These are phyloP conservation scores for Halesus radiatus DNA, from an alignment of 1,140 invertebrate species.

Conservation along the genomic window DNA sequence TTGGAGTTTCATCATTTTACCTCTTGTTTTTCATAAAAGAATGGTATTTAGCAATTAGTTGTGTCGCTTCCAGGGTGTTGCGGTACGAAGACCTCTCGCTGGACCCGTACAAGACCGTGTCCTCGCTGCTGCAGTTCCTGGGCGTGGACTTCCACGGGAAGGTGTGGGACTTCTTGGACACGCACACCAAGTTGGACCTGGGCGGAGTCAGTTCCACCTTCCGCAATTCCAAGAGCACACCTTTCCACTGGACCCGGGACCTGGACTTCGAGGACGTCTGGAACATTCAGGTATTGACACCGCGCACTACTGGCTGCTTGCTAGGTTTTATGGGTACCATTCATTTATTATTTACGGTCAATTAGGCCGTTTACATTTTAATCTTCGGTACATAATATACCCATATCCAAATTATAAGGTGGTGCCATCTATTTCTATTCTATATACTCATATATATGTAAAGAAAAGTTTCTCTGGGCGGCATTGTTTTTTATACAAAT, in stretches of 20 bases:
- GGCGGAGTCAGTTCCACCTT: constrained; percentile 88
- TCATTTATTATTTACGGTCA: background rate
- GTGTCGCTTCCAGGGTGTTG: constrained; percentile 74
- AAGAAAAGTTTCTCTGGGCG: no score
- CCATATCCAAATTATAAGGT: no score
- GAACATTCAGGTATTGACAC: constrained; percentile 72
- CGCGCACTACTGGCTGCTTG: background rate
- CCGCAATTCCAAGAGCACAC: constrained; percentile 84
- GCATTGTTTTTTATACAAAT: no score
- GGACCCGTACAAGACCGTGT: constrained; percentile 78
- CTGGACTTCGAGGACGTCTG: constrained; percentile 79
- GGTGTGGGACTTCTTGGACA: constrained; percentile 82
- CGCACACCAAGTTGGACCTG: constrained; percentile 83
- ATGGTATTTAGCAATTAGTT: no score
- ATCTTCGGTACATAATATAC: no score
- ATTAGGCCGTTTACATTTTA: no score
- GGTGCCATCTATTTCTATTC: no score
- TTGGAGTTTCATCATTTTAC: no score
- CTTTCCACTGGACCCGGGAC: constrained; percentile 87
- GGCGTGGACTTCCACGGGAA: constrained; percentile 79
- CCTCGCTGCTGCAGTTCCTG: constrained; percentile 83
- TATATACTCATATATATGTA: no score
- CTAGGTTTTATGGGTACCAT: background rate
- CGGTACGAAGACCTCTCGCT: constrained; percentile 89
- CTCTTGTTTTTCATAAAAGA: no score